Conservation (phyloP, 2,888 invertebrate genomes). For the Erebia palarica region DNA sequence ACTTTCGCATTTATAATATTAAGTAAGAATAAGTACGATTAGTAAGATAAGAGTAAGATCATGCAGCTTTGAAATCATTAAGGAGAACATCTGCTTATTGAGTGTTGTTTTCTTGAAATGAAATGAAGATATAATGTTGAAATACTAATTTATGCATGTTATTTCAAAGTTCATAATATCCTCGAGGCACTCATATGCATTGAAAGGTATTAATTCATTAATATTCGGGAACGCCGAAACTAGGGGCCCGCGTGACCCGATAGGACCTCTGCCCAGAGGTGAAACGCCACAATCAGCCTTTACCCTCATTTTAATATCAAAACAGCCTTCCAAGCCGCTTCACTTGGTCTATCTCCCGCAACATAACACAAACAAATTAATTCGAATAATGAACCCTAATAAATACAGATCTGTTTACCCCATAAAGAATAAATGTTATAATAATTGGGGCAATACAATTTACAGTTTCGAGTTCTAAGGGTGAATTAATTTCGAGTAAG, state of each 20-base stretch:
- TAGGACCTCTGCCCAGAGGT: conserved; percentile 49
- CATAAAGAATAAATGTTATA: conserved; percentile 80
- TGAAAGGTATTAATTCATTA: conserved; percentile 38
- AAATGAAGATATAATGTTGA: no score
- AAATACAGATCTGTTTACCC: conserved; percentile 80
- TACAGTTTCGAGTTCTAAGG: conserved; percentile 74
- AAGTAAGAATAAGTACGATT: no score
- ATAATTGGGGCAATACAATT: conserved; percentile 78
- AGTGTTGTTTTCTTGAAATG: no score
- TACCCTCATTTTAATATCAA: conserved; percentile 81
- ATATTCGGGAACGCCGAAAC: conserved; percentile 43
- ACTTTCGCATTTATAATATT: no score
- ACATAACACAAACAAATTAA: conserved; percentile 82
- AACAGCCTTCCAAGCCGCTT: conserved; percentile 73
- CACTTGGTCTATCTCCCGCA: conserved; percentile 59
- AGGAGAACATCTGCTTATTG: no score
- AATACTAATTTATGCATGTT: no score
- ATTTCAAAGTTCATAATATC: background rate
- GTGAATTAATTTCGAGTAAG: conserved; percentile 74
- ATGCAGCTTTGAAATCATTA: no score
- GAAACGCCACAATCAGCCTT: conserved; percentile 71
- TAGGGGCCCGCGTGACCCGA: conserved; percentile 33
- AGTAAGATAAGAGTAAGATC: no score
- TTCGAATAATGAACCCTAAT: conserved; percentile 81
- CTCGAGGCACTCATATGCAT: background rate